Evolutionary conservation across 1,140 invertebrate species (phyloP), one percentile per base, ranked within the genome.

Genomic region (Aphelenchoides avenae): DNA sequence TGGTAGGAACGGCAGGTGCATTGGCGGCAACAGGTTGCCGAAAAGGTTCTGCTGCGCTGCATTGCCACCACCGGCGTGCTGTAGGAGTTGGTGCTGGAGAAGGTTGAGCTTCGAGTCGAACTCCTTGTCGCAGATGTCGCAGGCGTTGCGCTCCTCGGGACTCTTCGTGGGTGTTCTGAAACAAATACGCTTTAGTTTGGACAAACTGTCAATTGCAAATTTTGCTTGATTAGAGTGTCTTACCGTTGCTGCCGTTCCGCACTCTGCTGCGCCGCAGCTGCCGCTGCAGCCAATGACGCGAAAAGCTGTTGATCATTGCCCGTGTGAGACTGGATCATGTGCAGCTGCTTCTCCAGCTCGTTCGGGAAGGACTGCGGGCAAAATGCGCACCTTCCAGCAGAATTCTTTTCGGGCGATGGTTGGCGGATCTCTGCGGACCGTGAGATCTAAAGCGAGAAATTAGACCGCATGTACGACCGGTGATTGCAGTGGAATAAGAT

Each of bases 21-120:
- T 26, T 20, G 20, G 33, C 6, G 1, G 33, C 9, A 26, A 18
- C 15, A n/a, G n/a, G 20, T 18, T 37, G 49, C 13, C 22, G 40
- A 24, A 41, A 27, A 33, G 22, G 27, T 59, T 31, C 11, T 27
- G 57, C 20, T n/a, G 55, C 29, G n/a, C 39, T 15, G 13, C 24
- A 26, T 30, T 27, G 27, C 15, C 52, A 11, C 22, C 26, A 27
- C 55, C 51, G 15, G 40, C 37, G 40, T 58, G 56, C 24, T 43
- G 39, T 11, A 33, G 43, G 26, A 58, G 15, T 42, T 58, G 56
- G 37, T 58, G 56, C 27, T 58, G 56, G 13, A 58, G 37, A 5
- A 58, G 34, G 7, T 39, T 43, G 3, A 43, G 33, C 39, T 39
- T 37, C 15, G 47, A 36, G 18, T 27, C 15, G 29, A 58, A 58